phyloP scores from a whole-genome alignment of 2,888 invertebrate genomes.

The Cephus pulcher region DNA sequence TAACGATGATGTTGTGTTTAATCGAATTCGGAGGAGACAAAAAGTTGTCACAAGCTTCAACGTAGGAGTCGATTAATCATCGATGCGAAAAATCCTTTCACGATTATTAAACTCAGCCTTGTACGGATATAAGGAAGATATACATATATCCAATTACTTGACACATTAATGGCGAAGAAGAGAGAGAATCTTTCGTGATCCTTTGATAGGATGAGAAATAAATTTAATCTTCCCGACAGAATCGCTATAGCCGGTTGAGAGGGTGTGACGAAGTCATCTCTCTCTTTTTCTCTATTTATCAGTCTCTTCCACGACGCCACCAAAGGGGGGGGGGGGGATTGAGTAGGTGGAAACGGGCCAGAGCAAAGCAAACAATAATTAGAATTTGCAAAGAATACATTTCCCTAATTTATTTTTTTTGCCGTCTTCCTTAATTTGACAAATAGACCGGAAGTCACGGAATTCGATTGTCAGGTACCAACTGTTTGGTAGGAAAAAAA shows the following conservation, averaged over 20 bases:
- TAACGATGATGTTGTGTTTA: too few species aligned
- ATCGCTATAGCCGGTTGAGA: neutral
- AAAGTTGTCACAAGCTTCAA: too few species aligned
- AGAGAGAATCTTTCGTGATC: neutral
- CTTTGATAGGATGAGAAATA: slow-evolving; percentile 6
- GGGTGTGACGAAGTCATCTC: neutral
- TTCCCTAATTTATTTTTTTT: slow-evolving; percentile 44
- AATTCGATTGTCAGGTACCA: too few species aligned
- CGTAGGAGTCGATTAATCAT: neutral
- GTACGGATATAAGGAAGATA: too few species aligned
- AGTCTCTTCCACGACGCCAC: neutral
- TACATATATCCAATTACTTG: neutral
- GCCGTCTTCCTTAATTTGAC: slow-evolving; percentile 27
- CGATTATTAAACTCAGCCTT: neutral
- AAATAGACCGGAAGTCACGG: too few species aligned
- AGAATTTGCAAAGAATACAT: slow-evolving; percentile 39
- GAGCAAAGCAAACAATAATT: slow-evolving; percentile 43
- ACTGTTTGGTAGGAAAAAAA: neutral
- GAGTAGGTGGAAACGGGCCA: neutral
- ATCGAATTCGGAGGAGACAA: too few species aligned
- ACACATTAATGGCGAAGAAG: neutral
- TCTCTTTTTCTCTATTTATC: neutral
- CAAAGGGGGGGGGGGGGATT: accelerated
- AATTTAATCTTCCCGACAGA: slow-evolving; percentile 10
- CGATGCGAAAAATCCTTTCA: neutral